Evolutionary conservation across 2,888 invertebrate genomes (phyloP), one percentile per base, ranked within the genome.

Genomic region (Miltochrista miniata): DNA sequence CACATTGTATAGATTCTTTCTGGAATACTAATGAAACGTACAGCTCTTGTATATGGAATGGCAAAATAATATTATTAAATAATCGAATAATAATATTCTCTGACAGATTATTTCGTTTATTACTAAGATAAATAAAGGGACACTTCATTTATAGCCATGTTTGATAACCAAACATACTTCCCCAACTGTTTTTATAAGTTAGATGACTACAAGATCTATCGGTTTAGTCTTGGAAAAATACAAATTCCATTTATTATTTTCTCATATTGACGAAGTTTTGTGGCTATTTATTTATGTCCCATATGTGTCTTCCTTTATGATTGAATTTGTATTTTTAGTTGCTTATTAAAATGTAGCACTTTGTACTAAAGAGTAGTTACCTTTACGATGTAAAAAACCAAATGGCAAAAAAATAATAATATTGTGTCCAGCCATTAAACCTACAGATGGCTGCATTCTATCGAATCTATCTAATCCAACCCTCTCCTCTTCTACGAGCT

Each of bases 141-240:
- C 71, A 56, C 59, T 68, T 70, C 46, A 41, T 53, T n/a, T n/a
- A 49, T 56, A 44, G 54, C 58, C 64, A 74, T 83, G 79, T 81
- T 83, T 85, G 69, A 72, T 68, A 64, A 76, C 64, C 64, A 80
- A 85, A 84, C 74, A 83, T 56, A 56, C 68, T 64, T n/a, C 71
- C 66, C 64, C 71, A 56, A 74, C 69, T 84, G 78, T 83, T 86
- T 81, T 81, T 73, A 57, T 48, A 61, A 68, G 66, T 76, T 76
- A 73, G 68, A 65, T 70, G 70, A 74, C 69, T 73, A 62, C 64
- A 54, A 61, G 65, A 67, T 62, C 61, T 60, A 60, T 58, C 55
- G 56, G 61, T 64, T 56, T 61, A 40, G 45, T 63, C 57, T 31
- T 50, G 52, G 48, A 64, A 69, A 70, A 72, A 71, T 67, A 75